Base-by-base conservation (phyloP, 1,140 invertebrate species). In the Lepidotrigona ventralis region DNA sequence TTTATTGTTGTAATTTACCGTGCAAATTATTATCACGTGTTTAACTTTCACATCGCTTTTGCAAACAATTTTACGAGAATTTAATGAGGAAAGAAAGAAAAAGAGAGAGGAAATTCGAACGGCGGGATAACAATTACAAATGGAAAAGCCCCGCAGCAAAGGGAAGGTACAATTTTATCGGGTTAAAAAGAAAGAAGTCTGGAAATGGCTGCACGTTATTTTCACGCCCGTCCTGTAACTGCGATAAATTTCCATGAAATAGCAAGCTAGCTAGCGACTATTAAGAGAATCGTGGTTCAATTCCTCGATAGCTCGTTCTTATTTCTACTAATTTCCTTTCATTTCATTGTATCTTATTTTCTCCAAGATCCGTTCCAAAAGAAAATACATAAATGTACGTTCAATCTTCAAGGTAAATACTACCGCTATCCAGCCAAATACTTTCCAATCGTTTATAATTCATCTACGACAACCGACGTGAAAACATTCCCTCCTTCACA, bases 161-260 rank as follows among this genome's bases (percentile, higher is more conserved):
- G 11, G 33, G 56, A 68, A n/a, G 17, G 33, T 46, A 75, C 17
- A 68, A 29, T 75, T 75, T 81, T 46, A 51, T 33, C 46, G 8
- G 39, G 46, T 29, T 23, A 5, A 56, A 74, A 9, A 51, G 54
- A n/a, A 60, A 75, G 66, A 66, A 73, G 56, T 23, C 54, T 2
- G 29, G 29, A 29, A 39, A n/a, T n/a, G n/a, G 17, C 39, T 23
- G 33, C 8, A 3, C n/a, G 39, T 66, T 75, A 56, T 75, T 81
- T 81, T 68, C n/a, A 21, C 63, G 14, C 19, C n/a, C 23, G 5
- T 2, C 9, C 51, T 63, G n/a, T 66, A 46, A 75, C 72, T 64
- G 23, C 60, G 14, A 81, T 81, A 81, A 81, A 73, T 75, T 75
- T 64, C 51, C 71, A 33, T 33, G 26, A 63, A 73, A 26, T 21